phyloP scores from a whole-genome alignment of 1,140 invertebrate genomes.

The Eueides isabella region DNA sequence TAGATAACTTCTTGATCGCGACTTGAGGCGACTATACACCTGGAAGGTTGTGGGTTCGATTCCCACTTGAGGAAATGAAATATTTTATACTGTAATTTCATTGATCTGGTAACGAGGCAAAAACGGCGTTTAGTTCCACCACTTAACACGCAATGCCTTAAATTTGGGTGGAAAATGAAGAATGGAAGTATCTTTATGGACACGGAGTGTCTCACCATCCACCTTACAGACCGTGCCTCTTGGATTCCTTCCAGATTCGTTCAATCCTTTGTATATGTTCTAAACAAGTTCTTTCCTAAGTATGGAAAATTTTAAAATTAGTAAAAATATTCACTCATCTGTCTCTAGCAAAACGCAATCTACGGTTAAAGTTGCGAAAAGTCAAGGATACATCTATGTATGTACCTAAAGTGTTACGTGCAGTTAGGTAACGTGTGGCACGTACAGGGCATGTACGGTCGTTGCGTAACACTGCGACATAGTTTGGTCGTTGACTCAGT shows the following conservation, averaged over 20 bases:
- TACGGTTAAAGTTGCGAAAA: background rate
- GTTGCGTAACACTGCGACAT: background rate
- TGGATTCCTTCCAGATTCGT: no score
- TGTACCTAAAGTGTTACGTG: background rate
- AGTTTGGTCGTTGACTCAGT: background rate
- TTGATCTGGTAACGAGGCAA: background rate
- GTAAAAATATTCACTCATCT: background rate
- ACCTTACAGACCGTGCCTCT: no score
- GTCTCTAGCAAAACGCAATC: background rate
- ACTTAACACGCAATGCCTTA: no score
- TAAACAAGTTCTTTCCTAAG: no score
- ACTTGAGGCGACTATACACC: background rate
- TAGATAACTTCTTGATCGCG: background rate
- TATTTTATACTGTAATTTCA: background rate
- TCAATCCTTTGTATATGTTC: no score
- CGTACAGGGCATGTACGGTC: background rate
- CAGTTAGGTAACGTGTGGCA: conserved; percentile 2
- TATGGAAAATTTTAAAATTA: no score
- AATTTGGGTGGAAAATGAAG: no score
- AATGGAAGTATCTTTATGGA: no score
- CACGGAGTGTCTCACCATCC: no score
- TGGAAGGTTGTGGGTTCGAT: background rate
- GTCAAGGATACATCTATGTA: background rate
- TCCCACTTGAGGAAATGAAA: background rate
- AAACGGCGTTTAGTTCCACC: no score